phyloP scores from a whole-genome alignment of 2,888 invertebrate genomes.

The Busseola fusca region DNA sequence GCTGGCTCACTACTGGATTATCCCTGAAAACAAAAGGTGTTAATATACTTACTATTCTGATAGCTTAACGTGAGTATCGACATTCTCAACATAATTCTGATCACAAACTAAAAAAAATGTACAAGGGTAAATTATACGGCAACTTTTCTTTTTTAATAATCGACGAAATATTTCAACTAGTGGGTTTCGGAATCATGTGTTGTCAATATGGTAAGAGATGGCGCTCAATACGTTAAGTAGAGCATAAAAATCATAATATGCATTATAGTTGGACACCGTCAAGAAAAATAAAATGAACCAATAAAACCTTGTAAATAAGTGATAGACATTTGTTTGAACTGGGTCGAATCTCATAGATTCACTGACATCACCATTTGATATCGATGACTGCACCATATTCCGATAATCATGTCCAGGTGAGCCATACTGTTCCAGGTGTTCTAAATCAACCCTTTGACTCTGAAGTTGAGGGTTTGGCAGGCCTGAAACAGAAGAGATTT shows the following conservation, averaged over 20 bases:
- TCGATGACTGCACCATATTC: conserved; percentile 64
- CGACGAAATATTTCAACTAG: not conserved
- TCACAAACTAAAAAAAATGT: not conserved
- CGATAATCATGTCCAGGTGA: conserved; percentile 48
- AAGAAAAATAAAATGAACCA: not conserved
- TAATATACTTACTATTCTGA: not conserved
- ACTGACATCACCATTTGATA: conserved; percentile 58
- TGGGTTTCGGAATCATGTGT: not conserved
- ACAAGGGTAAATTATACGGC: not conserved
- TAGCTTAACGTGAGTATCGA: not conserved
- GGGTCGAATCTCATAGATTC: conserved; percentile 70
- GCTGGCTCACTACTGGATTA: conserved; percentile 75
- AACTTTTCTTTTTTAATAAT: too few species aligned
- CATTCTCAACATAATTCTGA: not conserved
- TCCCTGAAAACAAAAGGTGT: conserved; percentile 60
- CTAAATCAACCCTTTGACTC: conserved; percentile 55
- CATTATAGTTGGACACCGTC: too few species aligned
- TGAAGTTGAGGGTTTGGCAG: conserved; percentile 63
- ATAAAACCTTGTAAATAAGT: conserved; percentile 77
- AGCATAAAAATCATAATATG: not conserved
- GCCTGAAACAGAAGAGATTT: conserved; percentile 59
- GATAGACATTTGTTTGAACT: conserved; percentile 69
- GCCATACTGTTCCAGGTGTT: conserved; percentile 66
- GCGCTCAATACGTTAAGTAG: not conserved
- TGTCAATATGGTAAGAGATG: not conserved